Evolutionary conservation across 2,888 invertebrate genomes (phyloP).

Genomic region (Drosophila flavopinicola): DNA sequence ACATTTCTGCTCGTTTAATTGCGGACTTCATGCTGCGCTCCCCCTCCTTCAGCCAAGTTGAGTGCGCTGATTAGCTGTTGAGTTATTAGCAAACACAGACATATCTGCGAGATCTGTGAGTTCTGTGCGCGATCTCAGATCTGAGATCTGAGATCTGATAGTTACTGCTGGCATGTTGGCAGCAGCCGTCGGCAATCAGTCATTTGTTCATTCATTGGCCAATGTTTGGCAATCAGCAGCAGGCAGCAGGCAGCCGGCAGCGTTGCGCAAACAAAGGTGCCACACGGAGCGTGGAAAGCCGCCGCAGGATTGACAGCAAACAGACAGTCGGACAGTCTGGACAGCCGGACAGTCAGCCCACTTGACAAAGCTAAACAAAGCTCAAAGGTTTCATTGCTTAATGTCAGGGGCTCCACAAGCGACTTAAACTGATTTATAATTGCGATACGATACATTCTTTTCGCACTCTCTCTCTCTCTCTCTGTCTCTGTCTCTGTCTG

Average conservation of each 20-base stretch:
- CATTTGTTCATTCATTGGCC: conserved; percentile 58
- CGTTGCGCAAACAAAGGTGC: conserved; percentile 75
- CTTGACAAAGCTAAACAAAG: conserved; percentile 66
- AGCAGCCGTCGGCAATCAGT: conserved; percentile 59
- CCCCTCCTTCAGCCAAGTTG: not conserved
- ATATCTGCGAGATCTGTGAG: conserved; percentile 36
- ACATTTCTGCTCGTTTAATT: conserved; percentile 77
- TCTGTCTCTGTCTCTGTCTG: not conserved
- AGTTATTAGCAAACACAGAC: conserved; percentile 81
- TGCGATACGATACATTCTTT: conserved; percentile 74
- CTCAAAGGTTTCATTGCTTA: conserved; percentile 81
- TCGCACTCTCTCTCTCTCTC: not conserved
- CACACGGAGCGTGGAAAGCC: conserved; percentile 74
- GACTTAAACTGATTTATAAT: conserved; percentile 83
- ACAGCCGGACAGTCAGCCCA: conserved; percentile 45
- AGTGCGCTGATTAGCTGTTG: conserved; percentile 76
- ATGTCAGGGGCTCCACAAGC: conserved; percentile 70
- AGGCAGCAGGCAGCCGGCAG: conserved; percentile 10
- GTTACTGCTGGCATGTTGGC: conserved; percentile 39
- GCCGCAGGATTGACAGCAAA: conserved; percentile 55
- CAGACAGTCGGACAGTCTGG: conserved; percentile 17
- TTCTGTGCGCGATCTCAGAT: conserved; percentile 46
- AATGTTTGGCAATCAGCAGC: conserved; percentile 63
- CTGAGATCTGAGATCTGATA: conserved; percentile 31
- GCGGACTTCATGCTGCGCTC: conserved; percentile 68